phyloP scores from a whole-genome alignment of 2,113 vertebrate genomes.

The Monopterus albus region DNA sequence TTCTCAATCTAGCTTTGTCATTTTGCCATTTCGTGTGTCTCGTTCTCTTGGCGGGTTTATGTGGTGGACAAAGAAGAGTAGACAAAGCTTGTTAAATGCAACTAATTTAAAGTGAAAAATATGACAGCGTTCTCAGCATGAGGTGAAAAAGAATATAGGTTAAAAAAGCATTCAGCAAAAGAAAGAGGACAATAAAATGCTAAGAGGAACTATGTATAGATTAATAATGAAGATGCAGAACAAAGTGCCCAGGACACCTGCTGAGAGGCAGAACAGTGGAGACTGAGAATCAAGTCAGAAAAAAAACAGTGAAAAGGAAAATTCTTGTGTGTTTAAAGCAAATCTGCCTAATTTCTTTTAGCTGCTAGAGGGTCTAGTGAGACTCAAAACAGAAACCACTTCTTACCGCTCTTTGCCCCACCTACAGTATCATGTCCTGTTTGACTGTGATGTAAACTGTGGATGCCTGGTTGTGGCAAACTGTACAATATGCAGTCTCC shows the following conservation, averaged over 20 bases:
- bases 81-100: constrained; percentile 42
- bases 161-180: constrained; percentile 14
- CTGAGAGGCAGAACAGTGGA: constrained; percentile 14
- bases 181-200: constrained; percentile 16
- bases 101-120: constrained; percentile 46
- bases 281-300: background rate
- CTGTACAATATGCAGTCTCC: too few relatives aligned
- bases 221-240: constrained; percentile 30
- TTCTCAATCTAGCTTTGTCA: background rate
- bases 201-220: constrained; percentile 14
- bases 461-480: too few relatives aligned
- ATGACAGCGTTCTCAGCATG: constrained; percentile 44
- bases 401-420: too few relatives aligned
- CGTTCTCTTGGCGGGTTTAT: background rate
- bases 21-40: background rate
- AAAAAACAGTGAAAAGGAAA: background rate
- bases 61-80: background rate
- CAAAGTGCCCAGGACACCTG: constrained; percentile 23
- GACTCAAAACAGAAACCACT: too few relatives aligned
- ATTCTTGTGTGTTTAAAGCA: background rate
- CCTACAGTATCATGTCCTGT: too few relatives aligned
- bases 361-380: too few relatives aligned
- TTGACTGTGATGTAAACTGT: too few relatives aligned
- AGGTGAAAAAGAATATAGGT: constrained; percentile 26
- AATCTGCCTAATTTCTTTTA: too few relatives aligned